Evolutionary conservation across 2,888 invertebrate species (phyloP).

Genomic region (Dryadula phaetusa): DNA sequence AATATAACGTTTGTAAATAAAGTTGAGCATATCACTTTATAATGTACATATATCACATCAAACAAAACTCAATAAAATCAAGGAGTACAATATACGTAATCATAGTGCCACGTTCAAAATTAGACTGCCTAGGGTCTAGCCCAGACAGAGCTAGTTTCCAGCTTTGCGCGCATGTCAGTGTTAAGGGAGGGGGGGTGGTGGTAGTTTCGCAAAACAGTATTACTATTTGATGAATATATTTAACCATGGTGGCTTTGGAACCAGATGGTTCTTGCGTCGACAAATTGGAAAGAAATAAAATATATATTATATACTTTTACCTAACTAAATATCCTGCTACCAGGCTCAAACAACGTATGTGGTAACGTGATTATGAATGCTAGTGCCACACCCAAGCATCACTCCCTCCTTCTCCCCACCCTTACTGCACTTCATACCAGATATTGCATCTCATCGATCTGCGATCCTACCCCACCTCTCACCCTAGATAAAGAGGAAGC

Average conservation of each 20-base stretch:
- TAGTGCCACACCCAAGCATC: conserved; percentile 1
- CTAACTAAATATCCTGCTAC: too few relatives aligned
- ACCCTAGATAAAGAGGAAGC: background rate
- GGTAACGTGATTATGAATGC: too few relatives aligned
- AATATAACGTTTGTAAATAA: conserved; percentile 15
- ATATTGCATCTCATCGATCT: background rate
- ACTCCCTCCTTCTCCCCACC: background rate
- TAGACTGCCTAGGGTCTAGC: conserved; percentile 8
- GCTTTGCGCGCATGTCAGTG: conserved; percentile 1
- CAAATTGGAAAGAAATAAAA: too few relatives aligned
- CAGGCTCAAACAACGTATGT: too few relatives aligned
- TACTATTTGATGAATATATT: too few relatives aligned
- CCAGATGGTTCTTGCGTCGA: too few relatives aligned
- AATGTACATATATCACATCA: conserved; percentile 6
- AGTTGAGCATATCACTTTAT: conserved; percentile 15
- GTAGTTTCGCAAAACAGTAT: too few relatives aligned
- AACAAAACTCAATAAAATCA: conserved; percentile 17
- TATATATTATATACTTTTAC: too few relatives aligned
- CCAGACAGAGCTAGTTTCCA: conserved; percentile 5
- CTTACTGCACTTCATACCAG: background rate
- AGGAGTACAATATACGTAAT: conserved; percentile 16
- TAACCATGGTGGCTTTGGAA: too few relatives aligned
- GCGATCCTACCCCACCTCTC: background rate
- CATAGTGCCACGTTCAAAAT: conserved; percentile 17
- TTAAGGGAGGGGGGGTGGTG: background rate